phyloP scores from a whole-genome alignment of 1,140 invertebrate species.

The Lordiphosa stackelbergi region DNA sequence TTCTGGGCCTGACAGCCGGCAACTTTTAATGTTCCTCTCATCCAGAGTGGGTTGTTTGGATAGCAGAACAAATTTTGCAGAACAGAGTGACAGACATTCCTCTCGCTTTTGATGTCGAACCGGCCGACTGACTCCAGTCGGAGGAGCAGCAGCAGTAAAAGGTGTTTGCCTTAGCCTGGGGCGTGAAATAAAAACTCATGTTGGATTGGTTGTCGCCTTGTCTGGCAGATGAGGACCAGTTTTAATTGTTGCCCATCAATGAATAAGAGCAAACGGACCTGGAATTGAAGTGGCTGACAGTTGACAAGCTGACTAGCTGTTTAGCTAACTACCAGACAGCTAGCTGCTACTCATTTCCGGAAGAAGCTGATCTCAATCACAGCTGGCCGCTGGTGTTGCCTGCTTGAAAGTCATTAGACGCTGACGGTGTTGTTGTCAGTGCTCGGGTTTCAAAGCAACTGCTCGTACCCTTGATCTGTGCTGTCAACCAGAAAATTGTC shows the following conservation, averaged over 20 bases:
- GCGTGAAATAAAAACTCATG: too few relatives aligned
- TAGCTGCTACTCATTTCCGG: constrained; percentile 57
- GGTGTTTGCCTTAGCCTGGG: constrained; percentile 7
- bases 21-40: constrained; percentile 64
- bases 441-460: constrained; percentile 26
- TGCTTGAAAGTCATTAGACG: constrained; percentile 49
- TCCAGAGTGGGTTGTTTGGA: constrained; percentile 66
- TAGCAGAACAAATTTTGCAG: constrained; percentile 69
- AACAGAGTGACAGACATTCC: constrained; percentile 46
- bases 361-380: constrained; percentile 30
- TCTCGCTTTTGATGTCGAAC: too few relatives aligned
- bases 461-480: constrained; percentile 38
- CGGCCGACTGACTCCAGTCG: constrained; percentile 3
- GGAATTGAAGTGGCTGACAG: constrained; percentile 16
- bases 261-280: constrained; percentile 40
- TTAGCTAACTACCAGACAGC: constrained; percentile 30
- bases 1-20: constrained; percentile 66
- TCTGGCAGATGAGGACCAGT: constrained; percentile 20
- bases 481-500: constrained; percentile 42
- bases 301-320: constrained; percentile 14
- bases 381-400: constrained; percentile 24
- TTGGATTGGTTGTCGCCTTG: not conserved
- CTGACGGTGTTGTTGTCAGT: constrained; percentile 43
- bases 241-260: constrained; percentile 45
- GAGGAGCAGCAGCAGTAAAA: constrained; percentile 2